Evolutionary conservation across 2,797 vertebrate species (phyloP).

Genomic region (Petrocephalus sullivani): DNA sequence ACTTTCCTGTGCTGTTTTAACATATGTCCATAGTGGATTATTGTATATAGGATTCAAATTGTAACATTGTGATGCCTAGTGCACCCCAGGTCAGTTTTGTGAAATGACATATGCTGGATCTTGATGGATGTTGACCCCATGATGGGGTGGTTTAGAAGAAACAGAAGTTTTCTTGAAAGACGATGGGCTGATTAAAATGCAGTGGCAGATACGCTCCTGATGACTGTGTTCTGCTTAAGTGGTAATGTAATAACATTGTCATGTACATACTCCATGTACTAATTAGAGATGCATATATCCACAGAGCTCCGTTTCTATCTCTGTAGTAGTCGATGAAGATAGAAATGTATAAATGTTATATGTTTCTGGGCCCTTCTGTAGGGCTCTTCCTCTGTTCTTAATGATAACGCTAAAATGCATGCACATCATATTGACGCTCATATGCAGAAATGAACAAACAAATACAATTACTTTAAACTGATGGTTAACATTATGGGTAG

Average conservation of each 20-base stretch:
- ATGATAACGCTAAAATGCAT: neutral
- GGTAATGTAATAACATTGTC: neutral
- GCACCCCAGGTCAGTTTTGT: neutral
- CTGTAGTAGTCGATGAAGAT: neutral
- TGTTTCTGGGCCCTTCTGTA: neutral
- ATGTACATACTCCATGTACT: neutral
- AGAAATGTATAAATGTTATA: neutral
- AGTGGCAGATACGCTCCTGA: neutral
- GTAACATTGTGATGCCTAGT: neutral
- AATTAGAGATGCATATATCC: neutral
- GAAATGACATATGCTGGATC: neutral
- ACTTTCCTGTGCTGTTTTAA: neutral
- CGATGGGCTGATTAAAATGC: neutral
- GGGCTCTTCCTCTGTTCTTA: neutral
- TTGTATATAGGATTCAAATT: neutral
- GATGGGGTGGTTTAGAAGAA: neutral
- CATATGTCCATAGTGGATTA: neutral
- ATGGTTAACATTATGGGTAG: neutral
- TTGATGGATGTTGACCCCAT: neutral
- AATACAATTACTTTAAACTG: neutral
- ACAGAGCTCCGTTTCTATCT: neutral
- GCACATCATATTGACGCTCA: neutral
- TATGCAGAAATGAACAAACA: neutral
- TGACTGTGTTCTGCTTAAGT: neutral
- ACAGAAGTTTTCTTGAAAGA: neutral